Evolutionary conservation across 2,888 invertebrate genomes (phyloP).

Genomic region (Amaurobius ferox): DNA sequence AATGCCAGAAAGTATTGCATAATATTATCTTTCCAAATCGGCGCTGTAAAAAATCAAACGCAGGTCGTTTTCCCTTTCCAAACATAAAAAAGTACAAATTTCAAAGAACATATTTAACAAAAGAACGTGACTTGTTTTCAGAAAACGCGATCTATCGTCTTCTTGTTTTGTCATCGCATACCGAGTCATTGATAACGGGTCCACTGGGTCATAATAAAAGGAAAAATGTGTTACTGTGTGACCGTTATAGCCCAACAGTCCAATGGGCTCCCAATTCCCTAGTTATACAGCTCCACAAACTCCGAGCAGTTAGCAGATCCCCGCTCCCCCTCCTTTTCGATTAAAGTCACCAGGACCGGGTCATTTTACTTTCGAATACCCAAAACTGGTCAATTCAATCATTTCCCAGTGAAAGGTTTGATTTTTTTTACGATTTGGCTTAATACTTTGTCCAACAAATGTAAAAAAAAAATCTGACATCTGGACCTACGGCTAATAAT

Average conservation of each 20-base stretch:
- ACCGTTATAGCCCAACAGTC: slow-evolving; percentile 41
- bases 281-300: slow-evolving; percentile 58
- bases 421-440: slow-evolving; percentile 43
- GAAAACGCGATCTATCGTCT: slow-evolving; percentile 56
- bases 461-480: slow-evolving; percentile 23
- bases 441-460: background rate
- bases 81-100: slow-evolving; percentile 19
- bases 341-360: slow-evolving; percentile 38
- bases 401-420: slow-evolving; percentile 16
- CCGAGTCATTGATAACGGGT: slow-evolving; percentile 61
- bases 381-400: slow-evolving; percentile 65
- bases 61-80: background rate
- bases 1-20: too few species aligned
- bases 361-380: slow-evolving; percentile 40
- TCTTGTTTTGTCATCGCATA: slow-evolving; percentile 66
- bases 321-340: slow-evolving; percentile 30
- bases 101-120: slow-evolving; percentile 60
- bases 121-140: slow-evolving; percentile 47
- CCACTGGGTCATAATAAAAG: slow-evolving; percentile 68
- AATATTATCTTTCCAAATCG: too few species aligned
- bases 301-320: slow-evolving; percentile 40
- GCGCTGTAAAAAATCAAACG: background rate
- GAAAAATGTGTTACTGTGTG: slow-evolving; percentile 34
- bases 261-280: slow-evolving; percentile 34
- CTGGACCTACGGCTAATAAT: slow-evolving; percentile 28